Percentiles rank a stretch among this genome's conserved stretches.
Evolutionary conservation across 1,140 invertebrate species (phyloP).

Genomic region (Eriocheir sinensis): DNA sequence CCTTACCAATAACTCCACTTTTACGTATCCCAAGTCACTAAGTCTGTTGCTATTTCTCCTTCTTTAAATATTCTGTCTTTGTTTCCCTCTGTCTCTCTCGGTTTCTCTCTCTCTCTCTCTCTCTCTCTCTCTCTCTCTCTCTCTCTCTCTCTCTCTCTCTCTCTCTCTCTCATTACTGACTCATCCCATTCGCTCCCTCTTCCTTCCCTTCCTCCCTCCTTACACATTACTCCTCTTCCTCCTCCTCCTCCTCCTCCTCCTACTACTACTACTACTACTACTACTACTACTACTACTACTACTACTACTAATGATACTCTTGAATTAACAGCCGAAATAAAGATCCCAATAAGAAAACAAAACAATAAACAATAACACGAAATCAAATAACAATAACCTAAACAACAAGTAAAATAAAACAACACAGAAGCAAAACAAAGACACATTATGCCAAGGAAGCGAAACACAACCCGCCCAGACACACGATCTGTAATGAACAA

Average conservation of each 20-base stretch:
- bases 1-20: neutral
- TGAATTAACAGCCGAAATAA: too few relatives aligned
- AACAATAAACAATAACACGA: too few relatives aligned
- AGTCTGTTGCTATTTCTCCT: too few relatives aligned
- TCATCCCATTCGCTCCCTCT: neutral
- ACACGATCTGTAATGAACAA: neutral
- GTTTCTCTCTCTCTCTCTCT: neutral
- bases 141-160: neutral
- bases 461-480: neutral
- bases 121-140: neutral
- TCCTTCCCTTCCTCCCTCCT: neutral
- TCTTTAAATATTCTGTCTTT: neutral
- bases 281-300: slow-evolving; percentile 16
- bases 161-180: neutral
- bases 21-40: neutral
- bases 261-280: neutral
- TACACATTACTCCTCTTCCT: neutral
- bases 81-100: neutral
- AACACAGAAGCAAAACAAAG: too few relatives aligned
- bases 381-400: too few relatives aligned
- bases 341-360: too few relatives aligned
- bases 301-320: neutral
- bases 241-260: neutral
- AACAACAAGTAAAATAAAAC: too few relatives aligned
- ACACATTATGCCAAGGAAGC: too few relatives aligned